Base-by-base conservation (phyloP, 2,888 invertebrate genomes). In the Xiphydria camelus region DNA sequence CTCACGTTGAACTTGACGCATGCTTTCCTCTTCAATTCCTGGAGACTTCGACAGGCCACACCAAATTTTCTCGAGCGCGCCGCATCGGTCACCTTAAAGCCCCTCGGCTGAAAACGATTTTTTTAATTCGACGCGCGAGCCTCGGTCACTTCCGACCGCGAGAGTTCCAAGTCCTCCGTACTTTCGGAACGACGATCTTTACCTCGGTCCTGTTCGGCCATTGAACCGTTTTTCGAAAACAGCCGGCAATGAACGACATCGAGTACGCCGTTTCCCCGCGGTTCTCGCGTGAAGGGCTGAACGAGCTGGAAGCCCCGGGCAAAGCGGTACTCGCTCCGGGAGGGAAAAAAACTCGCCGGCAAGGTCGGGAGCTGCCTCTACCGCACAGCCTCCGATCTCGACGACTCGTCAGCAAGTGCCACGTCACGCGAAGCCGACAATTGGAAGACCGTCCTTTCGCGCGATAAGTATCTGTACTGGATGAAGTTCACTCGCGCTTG, bases 81-180 rank as follows among this genome's bases (percentile, higher is more conserved):
- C 2, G 83, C 82, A 67, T 88, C 84, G 1, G 87, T 86, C 26
- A 88, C 84, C 79, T 88, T 88, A 64, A 84, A 88, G 18, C 88
- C 88, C 70, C 81, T 84, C 64, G 85, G 77, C 78, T 74, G 50
- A 7, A 64, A 34, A 15, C 9, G 19, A 9, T 7, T n/a, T n/a
- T n/a, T n/a, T n/a, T n/a, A n/a, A n/a, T n/a, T n/a, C n/a, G n/a
- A n/a, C n/a, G n/a, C n/a, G n/a, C n/a, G n/a, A n/a, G n/a, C n/a
- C n/a, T n/a, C n/a, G n/a, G n/a, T n/a, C n/a, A n/a, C n/a, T n/a
- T n/a, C n/a, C n/a, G n/a, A n/a, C n/a, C n/a, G n/a, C n/a, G n/a
- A n/a, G n/a, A n/a, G n/a, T n/a, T n/a, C n/a, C n/a, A n/a, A n/a
- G n/a, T n/a, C n/a, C n/a, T n/a, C n/a, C n/a, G n/a, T n/a, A n/a